Evolutionary conservation across 2,888 invertebrate species (phyloP).

Genomic region (Cerastis leucographa): DNA sequence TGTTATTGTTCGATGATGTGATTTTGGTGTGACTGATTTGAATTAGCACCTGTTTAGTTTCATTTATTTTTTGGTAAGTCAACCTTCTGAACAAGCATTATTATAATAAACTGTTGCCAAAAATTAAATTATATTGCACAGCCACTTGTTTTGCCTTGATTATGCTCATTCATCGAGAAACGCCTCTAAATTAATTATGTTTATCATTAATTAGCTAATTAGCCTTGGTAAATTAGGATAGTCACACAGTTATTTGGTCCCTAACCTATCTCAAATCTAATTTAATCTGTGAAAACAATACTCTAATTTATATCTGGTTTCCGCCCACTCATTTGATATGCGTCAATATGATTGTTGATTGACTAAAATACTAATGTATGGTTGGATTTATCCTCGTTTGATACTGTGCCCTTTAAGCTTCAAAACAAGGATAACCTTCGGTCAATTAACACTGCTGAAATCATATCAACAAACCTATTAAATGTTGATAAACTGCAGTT

Average conservation of each 20-base stretch:
- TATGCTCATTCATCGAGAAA: constrained; percentile 3
- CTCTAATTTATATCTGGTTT: constrained; percentile 37
- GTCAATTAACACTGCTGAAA: neutral
- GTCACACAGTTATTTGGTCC: neutral
- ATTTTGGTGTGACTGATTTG: neutral
- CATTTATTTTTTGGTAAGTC: neutral
- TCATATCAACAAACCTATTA: neutral
- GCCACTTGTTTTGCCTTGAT: neutral
- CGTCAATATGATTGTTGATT: constrained; percentile 23
- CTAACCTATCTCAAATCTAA: neutral
- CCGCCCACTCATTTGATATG: constrained; percentile 63
- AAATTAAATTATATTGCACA: neutral
- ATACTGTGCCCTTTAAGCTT: neutral
- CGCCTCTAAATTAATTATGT: neutral
- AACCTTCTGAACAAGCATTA: neutral
- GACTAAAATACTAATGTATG: constrained; percentile 6
- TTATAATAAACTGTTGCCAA: neutral
- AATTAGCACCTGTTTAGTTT: neutral
- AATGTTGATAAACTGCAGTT: neutral
- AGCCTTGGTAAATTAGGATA: neutral
- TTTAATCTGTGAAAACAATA: constrained; percentile 14
- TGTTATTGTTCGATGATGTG: constrained; percentile 21
- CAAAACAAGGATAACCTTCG: constrained; percentile 1
- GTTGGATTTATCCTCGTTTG: constrained; percentile 1
- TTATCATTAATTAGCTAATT: constrained; percentile 16